phyloP scores from a whole-genome alignment of 1,140 invertebrate genomes.

The Homalodisca vitripennis region DNA sequence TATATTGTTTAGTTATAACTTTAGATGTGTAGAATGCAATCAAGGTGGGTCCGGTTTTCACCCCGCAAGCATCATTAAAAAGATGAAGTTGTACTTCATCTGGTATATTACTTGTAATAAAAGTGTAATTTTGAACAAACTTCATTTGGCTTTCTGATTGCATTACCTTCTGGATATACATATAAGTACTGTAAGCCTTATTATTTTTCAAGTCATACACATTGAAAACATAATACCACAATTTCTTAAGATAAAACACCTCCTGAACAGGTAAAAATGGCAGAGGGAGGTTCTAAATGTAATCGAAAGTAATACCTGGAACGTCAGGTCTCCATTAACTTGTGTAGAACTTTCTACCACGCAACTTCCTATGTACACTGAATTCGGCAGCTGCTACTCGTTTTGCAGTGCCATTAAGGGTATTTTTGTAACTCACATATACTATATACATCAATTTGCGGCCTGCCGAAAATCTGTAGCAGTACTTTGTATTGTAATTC shows the following conservation, averaged over 20 bases:
- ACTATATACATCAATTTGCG: constrained; percentile 35
- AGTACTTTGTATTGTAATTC: constrained; percentile 38
- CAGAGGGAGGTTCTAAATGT: constrained; percentile 29
- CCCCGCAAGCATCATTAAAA: constrained; percentile 33
- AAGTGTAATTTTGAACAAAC: constrained; percentile 37
- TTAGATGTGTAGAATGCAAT: too few species aligned
- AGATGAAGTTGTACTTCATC: constrained; percentile 21
- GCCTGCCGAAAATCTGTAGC: constrained; percentile 36
- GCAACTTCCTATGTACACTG: constrained; percentile 29
- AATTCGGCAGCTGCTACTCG: constrained; percentile 32
- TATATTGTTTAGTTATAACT: too few species aligned
- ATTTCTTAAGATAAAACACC: constrained; percentile 35
- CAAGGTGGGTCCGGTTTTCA: too few species aligned
- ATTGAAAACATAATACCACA: constrained; percentile 31
- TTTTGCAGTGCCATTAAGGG: constrained; percentile 34
- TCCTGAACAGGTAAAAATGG: constrained; percentile 12
- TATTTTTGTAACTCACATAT: constrained; percentile 35
- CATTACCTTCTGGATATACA: constrained; percentile 41
- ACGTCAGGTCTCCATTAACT: neutral
- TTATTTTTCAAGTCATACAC: constrained; percentile 36
- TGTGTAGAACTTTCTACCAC: neutral
- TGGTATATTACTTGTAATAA: constrained; percentile 27
- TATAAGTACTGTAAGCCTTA: constrained; percentile 37
- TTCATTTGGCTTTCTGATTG: constrained; percentile 38
- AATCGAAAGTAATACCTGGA: constrained; percentile 20